Conservation (phyloP, 2,888 invertebrate species). For the Tetheella fluctuosa region DNA sequence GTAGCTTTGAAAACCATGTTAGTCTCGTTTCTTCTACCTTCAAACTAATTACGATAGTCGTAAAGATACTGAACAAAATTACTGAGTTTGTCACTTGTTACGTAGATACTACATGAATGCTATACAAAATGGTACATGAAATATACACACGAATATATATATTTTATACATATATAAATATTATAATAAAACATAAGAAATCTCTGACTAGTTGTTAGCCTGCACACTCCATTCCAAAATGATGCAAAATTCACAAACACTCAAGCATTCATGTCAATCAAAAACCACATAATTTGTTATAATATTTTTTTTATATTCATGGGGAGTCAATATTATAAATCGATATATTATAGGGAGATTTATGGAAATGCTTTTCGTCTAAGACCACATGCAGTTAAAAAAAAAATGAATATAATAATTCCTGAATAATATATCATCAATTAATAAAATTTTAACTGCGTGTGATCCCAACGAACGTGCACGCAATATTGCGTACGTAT, state of each 20-base stretch:
- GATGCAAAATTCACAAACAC: slow-evolving; percentile 32
- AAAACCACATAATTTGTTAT: background rate
- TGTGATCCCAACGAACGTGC: background rate
- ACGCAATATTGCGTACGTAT: background rate
- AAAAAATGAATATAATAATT: background rate
- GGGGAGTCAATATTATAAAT: no score
- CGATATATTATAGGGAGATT: background rate
- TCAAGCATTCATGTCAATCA: slow-evolving; percentile 22
- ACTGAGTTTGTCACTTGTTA: no score
- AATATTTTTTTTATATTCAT: no score
- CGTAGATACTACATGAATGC: background rate
- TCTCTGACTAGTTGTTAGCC: slow-evolving; percentile 15
- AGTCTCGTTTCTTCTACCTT: no score
- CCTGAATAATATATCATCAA: no score
- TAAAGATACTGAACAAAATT: no score
- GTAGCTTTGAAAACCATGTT: no score
- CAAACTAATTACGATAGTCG: no score
- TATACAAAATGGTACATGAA: background rate
- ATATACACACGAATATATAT: slow-evolving; percentile 1
- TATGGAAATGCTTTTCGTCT: background rate
- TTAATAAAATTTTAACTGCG: background rate
- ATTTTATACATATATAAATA: background rate
- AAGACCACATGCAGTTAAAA: background rate
- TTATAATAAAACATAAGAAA: background rate
- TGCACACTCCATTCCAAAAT: slow-evolving; percentile 38